Base-by-base conservation (phyloP, 2,113 vertebrate genomes). In the Vanacampus margaritifer region DNA sequence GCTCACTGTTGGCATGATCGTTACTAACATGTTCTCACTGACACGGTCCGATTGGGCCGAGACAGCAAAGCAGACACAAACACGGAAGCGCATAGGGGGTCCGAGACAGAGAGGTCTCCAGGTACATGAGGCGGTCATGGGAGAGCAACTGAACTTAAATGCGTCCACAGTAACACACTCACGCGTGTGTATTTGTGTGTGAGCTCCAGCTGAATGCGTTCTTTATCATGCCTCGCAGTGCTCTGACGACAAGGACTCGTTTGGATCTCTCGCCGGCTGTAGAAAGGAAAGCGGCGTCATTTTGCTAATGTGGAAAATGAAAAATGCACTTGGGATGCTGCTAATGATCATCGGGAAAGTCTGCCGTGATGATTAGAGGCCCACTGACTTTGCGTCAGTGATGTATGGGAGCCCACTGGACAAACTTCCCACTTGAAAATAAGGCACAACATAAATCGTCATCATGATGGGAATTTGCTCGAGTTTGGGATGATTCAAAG, bases 111-210 rank as follows among this genome's bases (percentile, higher is more conserved):
- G 7, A 41, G 48, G 65, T 89, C 82, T 76, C 79, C 66, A 74
- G 75, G 80, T 84, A 67, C 71, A 69, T 50, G 78, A 74, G 66
- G 58, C 60, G 84, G 85, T 89, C 86, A 89, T 89, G 89, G 89
- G 89, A 90, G 89, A 91, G 75, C 74, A 82, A 56, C 61, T 76
- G 68, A 85, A 88, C 85, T 89, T 91, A 86, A 8, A 76, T 72
- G 79, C 79, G 72, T 87, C 86, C 75, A 82, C 80, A 79, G 75
- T 82, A 87, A 61, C 70, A 57, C 58, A n/a, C 63, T 64, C 3
- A 61, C 26, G 46, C 5, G 16, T 4, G 17, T 43, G 45, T 12
- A 6, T 12, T 6, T 19, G 21, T n/a, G 17, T 11, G 54, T 13
- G 28, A 57, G 54, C 28, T 32, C 3, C 14, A 3, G 54, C 26